These are phyloP conservation scores for Globodera ellingtonae DNA, from an alignment of 1,140 invertebrate genomes.

Conservation along the genomic window DNA sequence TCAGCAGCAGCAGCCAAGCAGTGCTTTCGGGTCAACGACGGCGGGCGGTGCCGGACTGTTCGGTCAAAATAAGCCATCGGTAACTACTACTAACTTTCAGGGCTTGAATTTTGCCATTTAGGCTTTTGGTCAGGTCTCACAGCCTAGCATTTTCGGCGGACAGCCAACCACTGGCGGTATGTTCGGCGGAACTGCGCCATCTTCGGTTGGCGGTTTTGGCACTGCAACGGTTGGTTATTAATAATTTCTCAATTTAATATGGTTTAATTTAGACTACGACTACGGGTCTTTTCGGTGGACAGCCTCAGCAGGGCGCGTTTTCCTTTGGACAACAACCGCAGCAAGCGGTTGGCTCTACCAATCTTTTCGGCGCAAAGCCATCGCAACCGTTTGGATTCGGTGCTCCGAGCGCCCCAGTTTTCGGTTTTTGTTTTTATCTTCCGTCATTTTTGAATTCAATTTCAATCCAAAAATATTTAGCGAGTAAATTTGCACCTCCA, in stretches of 20 bases:
- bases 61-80: conserved; percentile 9
- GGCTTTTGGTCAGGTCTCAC: conserved; percentile 26
- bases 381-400: neutral
- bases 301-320: neutral
- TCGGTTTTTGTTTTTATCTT: conserved; percentile 8
- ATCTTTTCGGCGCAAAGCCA: conserved; percentile 13
- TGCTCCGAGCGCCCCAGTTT: neutral
- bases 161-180: conserved; percentile 9
- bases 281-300: conserved; percentile 10
- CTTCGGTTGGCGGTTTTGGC: conserved; percentile 10
- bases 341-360: neutral
- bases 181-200: neutral
- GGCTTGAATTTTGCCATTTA: neutral
- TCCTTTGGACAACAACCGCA: conserved; percentile 11
- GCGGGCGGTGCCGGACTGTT: conserved; percentile 5
- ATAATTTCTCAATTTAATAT: neutral
- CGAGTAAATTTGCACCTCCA: conserved; percentile 38
- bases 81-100: neutral
- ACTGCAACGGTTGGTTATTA: conserved; percentile 7
- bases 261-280: conserved; percentile 15
- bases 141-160: conserved; percentile 20
- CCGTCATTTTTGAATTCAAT: neutral
- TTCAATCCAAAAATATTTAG: neutral
- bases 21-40: conserved; percentile 2
- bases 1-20: neutral